Percentiles rank a stretch among this genome's conserved stretches.
phyloP scores from a whole-genome alignment of 2,888 invertebrate species.

The Acrocera orbiculus region DNA sequence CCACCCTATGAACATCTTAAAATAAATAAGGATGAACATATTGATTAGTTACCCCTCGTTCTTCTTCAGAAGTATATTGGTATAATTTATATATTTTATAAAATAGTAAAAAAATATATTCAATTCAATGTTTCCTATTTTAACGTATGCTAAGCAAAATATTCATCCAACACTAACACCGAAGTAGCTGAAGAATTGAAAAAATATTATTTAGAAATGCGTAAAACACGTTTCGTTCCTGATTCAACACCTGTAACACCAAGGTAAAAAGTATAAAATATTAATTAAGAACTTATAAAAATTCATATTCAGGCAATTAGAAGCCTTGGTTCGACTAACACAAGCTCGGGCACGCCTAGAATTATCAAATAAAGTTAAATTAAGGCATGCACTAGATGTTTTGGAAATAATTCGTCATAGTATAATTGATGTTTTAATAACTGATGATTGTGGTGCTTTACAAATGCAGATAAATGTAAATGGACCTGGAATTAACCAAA shows the following conservation, averaged over 20 bases:
- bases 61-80: slow-evolving; percentile 71
- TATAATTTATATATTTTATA: slow-evolving; percentile 8
- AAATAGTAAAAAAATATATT: neutral
- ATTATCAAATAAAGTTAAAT: slow-evolving; percentile 61
- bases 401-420: slow-evolving; percentile 70
- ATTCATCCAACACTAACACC: slow-evolving; percentile 60
- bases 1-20: slow-evolving; percentile 23
- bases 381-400: slow-evolving; percentile 66
- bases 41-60: slow-evolving; percentile 56
- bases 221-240: slow-evolving; percentile 44
- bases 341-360: slow-evolving; percentile 79
- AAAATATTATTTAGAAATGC: slow-evolving; percentile 63
- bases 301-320: slow-evolving; percentile 52
- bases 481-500: slow-evolving; percentile 54
- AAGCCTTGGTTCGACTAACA: slow-evolving; percentile 72
- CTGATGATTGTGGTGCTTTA: slow-evolving; percentile 38
- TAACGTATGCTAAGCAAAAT: slow-evolving; percentile 71
- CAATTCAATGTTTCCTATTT: neutral
- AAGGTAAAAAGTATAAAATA: slow-evolving; percentile 17
- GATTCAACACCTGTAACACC: slow-evolving; percentile 69
- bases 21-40: slow-evolving; percentile 38
- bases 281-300: neutral
- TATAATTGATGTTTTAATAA: slow-evolving; percentile 56
- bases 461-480: slow-evolving; percentile 47
- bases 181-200: slow-evolving; percentile 56